Evolutionary conservation across 2,113 vertebrate genomes (phyloP), one percentile per base, ranked within the genome.

Genomic region (Tympanuchus pallidicinctus): DNA sequence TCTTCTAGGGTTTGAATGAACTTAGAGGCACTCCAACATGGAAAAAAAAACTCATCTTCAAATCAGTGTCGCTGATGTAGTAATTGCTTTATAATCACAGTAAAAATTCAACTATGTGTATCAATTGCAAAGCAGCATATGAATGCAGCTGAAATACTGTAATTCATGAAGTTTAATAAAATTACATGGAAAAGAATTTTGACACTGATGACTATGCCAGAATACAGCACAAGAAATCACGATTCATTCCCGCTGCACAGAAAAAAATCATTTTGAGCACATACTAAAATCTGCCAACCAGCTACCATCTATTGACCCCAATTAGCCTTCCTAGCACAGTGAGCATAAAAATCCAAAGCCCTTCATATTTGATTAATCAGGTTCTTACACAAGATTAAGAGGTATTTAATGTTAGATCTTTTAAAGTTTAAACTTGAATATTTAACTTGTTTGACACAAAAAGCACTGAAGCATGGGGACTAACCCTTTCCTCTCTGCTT

Each of bases 401-500:
- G 40, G 50, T 5, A 50, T 50, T 71, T 63, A 48, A 77, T 14
- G 24, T 42, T 42, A 70, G 47, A 66, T 52, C 36, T 82, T 80
- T 67, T 21, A 54, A 28, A 47, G 36, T 34, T 32, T n/a, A 70
- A 63, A 24, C 61, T 48, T 32, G 32, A 94, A 34, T 47, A 48
- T 72, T 89, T 69, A 66, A 87, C 36, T 27, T 7, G 13, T 72
- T 66, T 24, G 32, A 50, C 8, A 69, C 18, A 36, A 61, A 43
- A 67, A 67, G 15, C 22, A 43, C 21, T 1, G 13, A 78, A 80
- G 47, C 40, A 70, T 16, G 20, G 54, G 84, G 67, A 63, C 77
- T 3, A 95, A 99, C 99, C 99, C 97, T 99, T 98, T 89, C 99
- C 99, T 82, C 99, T 98, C 94, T 99, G 99, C 79, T 99, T 99